Conservation (phyloP, 2,113 vertebrate species). For the Phylloscopus trochilus region DNA sequence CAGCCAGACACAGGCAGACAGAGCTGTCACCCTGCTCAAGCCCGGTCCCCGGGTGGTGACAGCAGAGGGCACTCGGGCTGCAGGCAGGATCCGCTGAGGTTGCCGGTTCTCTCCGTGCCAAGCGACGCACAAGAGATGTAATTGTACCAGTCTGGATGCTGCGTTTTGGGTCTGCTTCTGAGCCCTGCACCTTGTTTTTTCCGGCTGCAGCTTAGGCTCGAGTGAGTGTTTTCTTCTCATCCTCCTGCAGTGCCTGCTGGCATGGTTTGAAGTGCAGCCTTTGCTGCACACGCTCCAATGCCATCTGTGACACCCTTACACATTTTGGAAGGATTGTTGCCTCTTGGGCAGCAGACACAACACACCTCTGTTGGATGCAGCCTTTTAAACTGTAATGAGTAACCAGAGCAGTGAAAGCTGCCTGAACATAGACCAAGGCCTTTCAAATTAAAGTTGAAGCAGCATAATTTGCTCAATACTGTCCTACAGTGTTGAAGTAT, state of each 20-base stretch:
- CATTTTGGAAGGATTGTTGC: background rate
- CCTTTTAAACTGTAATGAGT: background rate
- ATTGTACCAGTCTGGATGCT: rapidly evolving
- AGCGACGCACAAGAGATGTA: rapidly evolving
- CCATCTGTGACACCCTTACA: rapidly evolving
- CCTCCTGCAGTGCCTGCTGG: background rate
- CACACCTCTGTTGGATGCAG: background rate
- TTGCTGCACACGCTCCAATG: background rate
- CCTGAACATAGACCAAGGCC: background rate
- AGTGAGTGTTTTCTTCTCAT: background rate
- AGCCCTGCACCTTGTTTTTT: background rate
- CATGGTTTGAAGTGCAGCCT: background rate
- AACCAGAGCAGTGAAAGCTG: background rate
- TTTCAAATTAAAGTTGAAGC: background rate
- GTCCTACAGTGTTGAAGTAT: background rate
- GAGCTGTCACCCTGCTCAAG: background rate
- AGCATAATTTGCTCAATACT: background rate
- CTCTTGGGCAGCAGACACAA: background rate
- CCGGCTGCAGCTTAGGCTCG: background rate
- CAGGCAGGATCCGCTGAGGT: background rate
- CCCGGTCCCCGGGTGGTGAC: background rate
- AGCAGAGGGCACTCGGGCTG: conserved; percentile 51
- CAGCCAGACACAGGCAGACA: background rate
- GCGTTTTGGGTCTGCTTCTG: rapidly evolving
- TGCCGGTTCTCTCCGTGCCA: background rate